These are phyloP conservation scores for Chrysina gloriosa DNA, from an alignment of 2,888 invertebrate genomes.

Conservation along the genomic window DNA sequence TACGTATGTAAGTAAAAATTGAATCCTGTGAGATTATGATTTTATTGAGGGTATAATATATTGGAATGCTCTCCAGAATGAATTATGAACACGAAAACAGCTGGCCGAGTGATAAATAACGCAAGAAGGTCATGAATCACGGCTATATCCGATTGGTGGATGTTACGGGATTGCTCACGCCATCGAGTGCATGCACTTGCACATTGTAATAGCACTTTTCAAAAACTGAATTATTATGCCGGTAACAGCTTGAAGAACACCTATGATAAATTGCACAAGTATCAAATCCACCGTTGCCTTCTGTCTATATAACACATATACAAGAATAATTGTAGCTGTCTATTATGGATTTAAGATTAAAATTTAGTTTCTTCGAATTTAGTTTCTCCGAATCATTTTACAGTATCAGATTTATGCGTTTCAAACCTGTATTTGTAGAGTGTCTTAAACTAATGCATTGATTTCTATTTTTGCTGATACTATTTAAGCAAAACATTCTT, in stretches of 20 bases:
- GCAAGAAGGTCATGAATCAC: conserved; percentile 47
- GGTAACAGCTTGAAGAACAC: conserved; percentile 40
- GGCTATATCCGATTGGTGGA: conserved; percentile 44
- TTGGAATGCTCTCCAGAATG: conserved; percentile 44
- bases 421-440: no score
- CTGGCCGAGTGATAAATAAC: conserved; percentile 49
- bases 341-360: no score
- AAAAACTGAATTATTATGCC: conserved; percentile 41
- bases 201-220: conserved; percentile 47
- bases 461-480: no score
- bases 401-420: no score
- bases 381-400: no score
- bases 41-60: conserved; percentile 47
- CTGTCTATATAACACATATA: conserved; percentile 1
- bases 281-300: not conserved
- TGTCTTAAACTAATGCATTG: no score
- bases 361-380: no score
- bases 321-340: conserved; percentile 21
- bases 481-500: no score
- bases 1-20: conserved; percentile 39
- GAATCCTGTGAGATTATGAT: conserved; percentile 43
- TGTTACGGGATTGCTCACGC: conserved; percentile 44
- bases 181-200: conserved; percentile 47
- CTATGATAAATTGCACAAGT: conserved; percentile 29
- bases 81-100: conserved; percentile 50